Percentiles rank a stretch among this genome's conserved stretches.
These are phyloP conservation scores for Oriolus oriolus DNA, from an alignment of 2,113 vertebrate genomes.

Conservation along the genomic window DNA sequence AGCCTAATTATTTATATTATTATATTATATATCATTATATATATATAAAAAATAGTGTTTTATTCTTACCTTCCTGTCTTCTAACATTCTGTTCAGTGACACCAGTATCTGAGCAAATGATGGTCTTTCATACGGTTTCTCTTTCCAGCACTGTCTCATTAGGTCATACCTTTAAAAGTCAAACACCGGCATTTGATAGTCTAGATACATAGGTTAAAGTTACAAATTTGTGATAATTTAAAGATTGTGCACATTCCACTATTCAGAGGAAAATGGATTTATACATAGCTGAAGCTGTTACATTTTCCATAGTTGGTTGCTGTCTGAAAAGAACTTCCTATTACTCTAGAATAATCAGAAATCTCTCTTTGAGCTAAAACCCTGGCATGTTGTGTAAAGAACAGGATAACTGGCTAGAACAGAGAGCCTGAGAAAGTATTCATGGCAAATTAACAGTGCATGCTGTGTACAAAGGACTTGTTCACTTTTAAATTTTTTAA, in stretches of 20 bases:
- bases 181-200: not conserved
- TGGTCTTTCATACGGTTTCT: constrained; percentile 87
- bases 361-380: not conserved
- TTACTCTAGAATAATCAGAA: not conserved
- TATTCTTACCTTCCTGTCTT: constrained; percentile 83
- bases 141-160: constrained; percentile 87
- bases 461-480: not conserved
- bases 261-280: not conserved
- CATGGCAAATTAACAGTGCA: not conserved
- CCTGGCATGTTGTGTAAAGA: not conserved
- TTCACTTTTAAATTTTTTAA: not conserved
- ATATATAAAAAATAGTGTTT: not conserved
- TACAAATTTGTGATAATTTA: not conserved
- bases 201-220: not conserved
- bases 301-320: not conserved
- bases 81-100: constrained; percentile 84
- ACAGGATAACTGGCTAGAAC: not conserved
- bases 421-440: not conserved
- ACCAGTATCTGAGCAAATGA: constrained; percentile 87
- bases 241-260: not conserved
- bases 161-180: constrained; percentile 80
- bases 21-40: not conserved
- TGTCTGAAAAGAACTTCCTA: not conserved
- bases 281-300: not conserved
- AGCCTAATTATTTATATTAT: not conserved